Evolutionary conservation across 2,888 invertebrate genomes (phyloP).

Genomic region (Agrotis segetum): DNA sequence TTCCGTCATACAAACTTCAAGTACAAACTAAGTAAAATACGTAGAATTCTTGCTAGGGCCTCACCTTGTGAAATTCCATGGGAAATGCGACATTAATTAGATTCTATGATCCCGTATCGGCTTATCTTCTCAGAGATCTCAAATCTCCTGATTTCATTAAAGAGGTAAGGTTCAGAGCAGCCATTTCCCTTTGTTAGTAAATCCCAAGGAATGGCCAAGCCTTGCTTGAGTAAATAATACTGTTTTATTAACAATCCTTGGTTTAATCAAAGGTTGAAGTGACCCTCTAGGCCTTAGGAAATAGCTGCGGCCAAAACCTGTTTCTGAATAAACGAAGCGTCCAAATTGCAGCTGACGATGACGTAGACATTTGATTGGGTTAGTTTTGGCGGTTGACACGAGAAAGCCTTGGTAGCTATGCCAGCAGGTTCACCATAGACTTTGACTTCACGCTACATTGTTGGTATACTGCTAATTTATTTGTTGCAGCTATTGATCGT

Average conservation of each 20-base stretch:
- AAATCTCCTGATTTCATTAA: conserved; percentile 23
- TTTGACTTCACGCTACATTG: neutral
- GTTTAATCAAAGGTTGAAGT: neutral
- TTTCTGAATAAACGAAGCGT: conserved; percentile 17
- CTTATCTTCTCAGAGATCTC: conserved; percentile 8
- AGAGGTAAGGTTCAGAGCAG: conserved; percentile 8
- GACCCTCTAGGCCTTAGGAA: neutral
- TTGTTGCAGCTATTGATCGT: neutral
- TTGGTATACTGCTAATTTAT: neutral
- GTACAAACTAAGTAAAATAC: no score
- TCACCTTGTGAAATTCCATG: neutral
- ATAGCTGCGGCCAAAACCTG: neutral
- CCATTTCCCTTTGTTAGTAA: conserved; percentile 22
- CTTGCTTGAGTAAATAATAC: conserved; percentile 1
- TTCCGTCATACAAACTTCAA: no score
- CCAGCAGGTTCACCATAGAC: neutral
- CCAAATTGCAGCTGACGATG: neutral
- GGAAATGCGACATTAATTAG: neutral
- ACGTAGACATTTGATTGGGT: neutral
- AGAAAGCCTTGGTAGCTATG: neutral
- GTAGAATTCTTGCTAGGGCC: no score
- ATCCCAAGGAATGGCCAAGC: neutral
- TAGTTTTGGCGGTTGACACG: neutral
- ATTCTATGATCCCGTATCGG: neutral
- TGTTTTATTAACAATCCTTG: neutral